Evolutionary conservation across 2,113 vertebrate species (phyloP).

Genomic region (Platysternon megacephalum): DNA sequence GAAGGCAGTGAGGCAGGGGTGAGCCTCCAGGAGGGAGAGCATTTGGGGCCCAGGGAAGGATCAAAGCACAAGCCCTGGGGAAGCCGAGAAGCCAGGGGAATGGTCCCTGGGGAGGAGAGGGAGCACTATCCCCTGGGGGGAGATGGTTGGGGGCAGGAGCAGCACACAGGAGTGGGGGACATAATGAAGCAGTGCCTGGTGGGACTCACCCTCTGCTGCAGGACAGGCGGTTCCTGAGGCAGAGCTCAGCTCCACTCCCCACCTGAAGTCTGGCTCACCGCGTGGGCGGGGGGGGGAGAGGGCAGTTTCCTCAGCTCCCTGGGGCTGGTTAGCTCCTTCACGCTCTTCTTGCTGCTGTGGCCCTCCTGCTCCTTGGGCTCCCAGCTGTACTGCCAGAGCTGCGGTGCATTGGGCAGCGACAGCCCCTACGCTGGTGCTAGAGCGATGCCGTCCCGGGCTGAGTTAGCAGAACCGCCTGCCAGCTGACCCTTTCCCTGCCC

Average conservation of each 20-base stretch:
- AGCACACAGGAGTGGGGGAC: background rate
- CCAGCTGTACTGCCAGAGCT: background rate
- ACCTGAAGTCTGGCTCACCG: background rate
- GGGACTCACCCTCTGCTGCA: background rate
- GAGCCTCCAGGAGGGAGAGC: background rate
- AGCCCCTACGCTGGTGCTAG: background rate
- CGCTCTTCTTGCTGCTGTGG: background rate
- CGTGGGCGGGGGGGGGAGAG: no score
- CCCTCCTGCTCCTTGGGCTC: background rate
- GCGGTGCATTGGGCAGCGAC: background rate
- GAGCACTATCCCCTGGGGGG: background rate
- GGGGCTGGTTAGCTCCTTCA: background rate
- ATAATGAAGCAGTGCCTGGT: background rate
- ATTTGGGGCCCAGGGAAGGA: background rate
- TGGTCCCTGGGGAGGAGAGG: background rate
- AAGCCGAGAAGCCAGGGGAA: background rate
- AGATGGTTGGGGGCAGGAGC: background rate
- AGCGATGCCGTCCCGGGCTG: background rate
- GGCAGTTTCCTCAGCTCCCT: background rate
- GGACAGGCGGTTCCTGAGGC: background rate
- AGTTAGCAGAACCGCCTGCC: background rate
- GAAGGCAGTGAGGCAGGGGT: background rate
- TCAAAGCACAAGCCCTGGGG: background rate
- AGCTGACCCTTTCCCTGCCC: background rate
- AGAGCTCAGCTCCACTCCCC: no score